These are phyloP conservation scores for Ichneumon xanthorius DNA, from an alignment of 2,888 invertebrate genomes.

Conservation along the genomic window DNA sequence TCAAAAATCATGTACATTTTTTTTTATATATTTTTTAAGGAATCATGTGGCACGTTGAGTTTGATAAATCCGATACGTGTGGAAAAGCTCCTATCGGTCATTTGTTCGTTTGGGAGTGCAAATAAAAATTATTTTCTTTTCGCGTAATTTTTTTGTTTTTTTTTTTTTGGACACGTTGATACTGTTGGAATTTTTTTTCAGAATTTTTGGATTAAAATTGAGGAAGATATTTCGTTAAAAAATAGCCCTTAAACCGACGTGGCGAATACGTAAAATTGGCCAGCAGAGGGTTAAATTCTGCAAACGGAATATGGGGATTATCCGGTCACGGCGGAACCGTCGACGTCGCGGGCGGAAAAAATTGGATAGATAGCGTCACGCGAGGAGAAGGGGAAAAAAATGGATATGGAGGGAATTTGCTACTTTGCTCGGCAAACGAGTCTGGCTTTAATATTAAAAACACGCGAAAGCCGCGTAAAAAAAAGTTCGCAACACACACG, in stretches of 20 bases:
- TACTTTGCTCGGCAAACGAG: slow-evolving; percentile 28
- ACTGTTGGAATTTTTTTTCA: too few species aligned
- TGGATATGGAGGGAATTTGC: neutral
- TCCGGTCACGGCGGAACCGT: neutral
- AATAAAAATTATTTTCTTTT: neutral
- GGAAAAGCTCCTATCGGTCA: neutral
- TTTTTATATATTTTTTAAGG: neutral
- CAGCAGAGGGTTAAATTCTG: neutral
- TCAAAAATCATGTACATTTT: too few species aligned
- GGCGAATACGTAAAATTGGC: too few species aligned
- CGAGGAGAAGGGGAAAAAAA: neutral
- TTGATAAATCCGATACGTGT: neutral
- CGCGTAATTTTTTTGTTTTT: neutral
- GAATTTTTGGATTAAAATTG: too few species aligned
- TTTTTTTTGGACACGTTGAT: too few species aligned
- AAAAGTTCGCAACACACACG: slow-evolving; percentile 15
- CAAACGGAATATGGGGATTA: neutral
- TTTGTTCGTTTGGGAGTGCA: neutral
- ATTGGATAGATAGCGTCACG: slow-evolving; percentile 29
- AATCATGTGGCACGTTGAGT: neutral
- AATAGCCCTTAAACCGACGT: too few species aligned
- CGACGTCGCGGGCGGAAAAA: slow-evolving; percentile 18
- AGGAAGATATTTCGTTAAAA: too few species aligned
- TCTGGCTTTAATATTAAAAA: slow-evolving; percentile 32
- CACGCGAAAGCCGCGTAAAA: slow-evolving; percentile 21